Base-by-base conservation (phyloP, 30 jellyfish, hydroid and myxozoan species). In the Aurelia aurita complex sp. Pacific region DNA sequence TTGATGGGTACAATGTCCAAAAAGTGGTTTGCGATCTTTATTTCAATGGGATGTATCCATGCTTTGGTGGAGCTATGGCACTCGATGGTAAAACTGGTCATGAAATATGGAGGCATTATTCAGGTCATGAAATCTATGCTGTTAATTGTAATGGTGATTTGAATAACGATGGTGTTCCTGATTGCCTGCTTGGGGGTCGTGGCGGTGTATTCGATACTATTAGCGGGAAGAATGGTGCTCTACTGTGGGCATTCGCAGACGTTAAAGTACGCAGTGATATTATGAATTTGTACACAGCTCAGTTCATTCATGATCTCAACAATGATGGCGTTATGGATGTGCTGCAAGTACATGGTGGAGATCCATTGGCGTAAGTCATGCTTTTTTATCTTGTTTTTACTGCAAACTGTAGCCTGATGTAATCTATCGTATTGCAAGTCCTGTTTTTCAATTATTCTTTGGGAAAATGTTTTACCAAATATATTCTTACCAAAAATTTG, bases 41-140 rank as follows among this genome's bases (percentile, higher is more conserved):
- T 60, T 91, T 73, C 63, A 77, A 77, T 50, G 87, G 91, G 10
- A 77, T 67, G 14, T 91, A 52, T 63, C 97, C 97, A 15, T 91
- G 97, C 80, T 91, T 85, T 65, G 97, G 97, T 1, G 97, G 97
- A 32, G 90, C 85, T 10, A 23, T 85, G 67, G 96, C 97, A 16
- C 46, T 74, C 10, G 90, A 91, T 60, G 97, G 97, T 12, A 52
- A 29, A 32, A 85, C 92, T 15, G 97, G 97, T 35, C 70, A 52
- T 17, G 94, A 85, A 68, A 57, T 91, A 16, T 91, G 97, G 97
- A 79, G 91, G 69, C 96, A 91, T 78, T 91, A 91, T 67, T 78
- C 97, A 5, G 79, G 83, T 14, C 96, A 91, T 81, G 94, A 84
- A 18, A 65, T 91, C 34, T 84, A 74, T 81, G 96, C 96, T 34